phyloP scores from a whole-genome alignment of 2,888 invertebrate species.

The Apodemia hepburni region DNA sequence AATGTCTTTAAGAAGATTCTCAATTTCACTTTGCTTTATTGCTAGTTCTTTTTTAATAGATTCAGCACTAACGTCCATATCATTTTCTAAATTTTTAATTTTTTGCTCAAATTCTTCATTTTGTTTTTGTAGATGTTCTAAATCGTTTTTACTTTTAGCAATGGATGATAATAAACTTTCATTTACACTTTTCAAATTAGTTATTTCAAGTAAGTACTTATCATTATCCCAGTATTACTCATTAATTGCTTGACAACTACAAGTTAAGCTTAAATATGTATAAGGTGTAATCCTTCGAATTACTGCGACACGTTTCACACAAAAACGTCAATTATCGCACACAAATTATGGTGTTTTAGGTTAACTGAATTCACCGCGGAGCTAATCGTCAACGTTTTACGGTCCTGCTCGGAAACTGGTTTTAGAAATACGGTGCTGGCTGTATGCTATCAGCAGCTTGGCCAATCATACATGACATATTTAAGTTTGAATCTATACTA shows the following conservation, averaged over 20 bases:
- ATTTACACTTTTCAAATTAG: constrained; percentile 21
- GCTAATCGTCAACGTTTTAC: constrained; percentile 4
- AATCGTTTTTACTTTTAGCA: constrained; percentile 1
- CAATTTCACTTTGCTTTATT: not conserved
- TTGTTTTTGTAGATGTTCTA: constrained; percentile 35
- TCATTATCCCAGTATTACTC: constrained; percentile 30
- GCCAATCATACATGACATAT: not conserved
- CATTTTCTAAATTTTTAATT: constrained; percentile 19
- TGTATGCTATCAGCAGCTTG: not conserved
- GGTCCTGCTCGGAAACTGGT: constrained; percentile 5
- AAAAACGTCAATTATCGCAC: constrained; percentile 7
- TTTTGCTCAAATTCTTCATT: constrained; percentile 27
- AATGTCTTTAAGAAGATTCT: not conserved
- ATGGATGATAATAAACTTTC: not conserved
- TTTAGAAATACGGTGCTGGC: not conserved
- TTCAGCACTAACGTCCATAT: not conserved
- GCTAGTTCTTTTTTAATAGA: not conserved
- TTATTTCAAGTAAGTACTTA: constrained; percentile 37
- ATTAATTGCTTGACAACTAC: not conserved
- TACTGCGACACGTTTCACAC: not conserved
- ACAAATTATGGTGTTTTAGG: constrained; percentile 20
- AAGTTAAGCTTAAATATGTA: not conserved
- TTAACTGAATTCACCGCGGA: constrained; percentile 18
- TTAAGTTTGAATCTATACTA: too few relatives aligned
- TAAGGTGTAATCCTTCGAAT: not conserved